Evolutionary conservation across 2,113 vertebrate genomes (phyloP), one percentile per base, ranked within the genome.

Genomic region (Lasiurus borealis): DNA sequence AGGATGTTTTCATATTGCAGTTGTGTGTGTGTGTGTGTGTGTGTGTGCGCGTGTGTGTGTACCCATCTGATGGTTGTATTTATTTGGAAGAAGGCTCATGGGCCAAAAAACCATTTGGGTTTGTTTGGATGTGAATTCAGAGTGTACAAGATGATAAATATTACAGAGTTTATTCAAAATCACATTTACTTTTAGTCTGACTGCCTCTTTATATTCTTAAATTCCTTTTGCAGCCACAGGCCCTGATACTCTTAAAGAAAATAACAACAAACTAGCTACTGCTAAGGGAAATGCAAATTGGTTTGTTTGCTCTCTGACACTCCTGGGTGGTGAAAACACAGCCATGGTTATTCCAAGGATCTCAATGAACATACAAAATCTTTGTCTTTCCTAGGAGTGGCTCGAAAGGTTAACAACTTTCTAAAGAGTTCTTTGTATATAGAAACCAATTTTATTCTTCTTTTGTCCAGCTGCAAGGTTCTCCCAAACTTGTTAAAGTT

Each of bases 101-200:
- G 88, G n/a, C 40, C 78, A 93, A 73, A 96, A 95, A 83, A 40
- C 52, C 69, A 84, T 95, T 89, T 86, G 85, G 62, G 64, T 95
- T 96, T 96, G 82, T 95, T 96, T 95, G 95, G 88, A 92, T 96
- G 76, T 94, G 91, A 93, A 96, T 97, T 96, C 84, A 96, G 93
- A 96, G 36, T 69, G 80, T 50, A 93, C 54, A 89, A 95, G 96
- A 97, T 94, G 94, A 97, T 98, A 97, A 97, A 98, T 97, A 98
- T 97, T 97, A 96, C 93, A 96, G 93, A 97, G 54, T 95, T 93
- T 96, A 95, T 97, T 97, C 91, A 94, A 96, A 96, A 96, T 96
- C 94, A 92, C 96, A 97, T 97, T 97, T 97, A 93, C 93, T 92
- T 88, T 96, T 96, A 90, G 92, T 96, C 66, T 94, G 93, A 91